Conservation (phyloP, 2,888 invertebrate species). For the Campoletis raptor region DNA sequence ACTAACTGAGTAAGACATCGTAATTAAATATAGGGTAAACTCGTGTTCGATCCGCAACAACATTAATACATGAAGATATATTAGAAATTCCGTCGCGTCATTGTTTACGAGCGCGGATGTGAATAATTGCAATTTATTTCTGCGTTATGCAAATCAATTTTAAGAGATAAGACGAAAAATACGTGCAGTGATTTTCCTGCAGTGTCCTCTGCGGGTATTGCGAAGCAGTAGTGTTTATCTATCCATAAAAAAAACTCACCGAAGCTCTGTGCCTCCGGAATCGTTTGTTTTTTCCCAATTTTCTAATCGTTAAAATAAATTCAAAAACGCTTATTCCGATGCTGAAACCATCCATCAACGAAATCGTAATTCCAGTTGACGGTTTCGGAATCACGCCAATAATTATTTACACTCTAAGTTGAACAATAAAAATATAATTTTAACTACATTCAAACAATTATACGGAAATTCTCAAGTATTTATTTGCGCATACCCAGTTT, state of each 20-base stretch:
- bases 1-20: not conserved
- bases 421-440: not conserved
- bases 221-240: not conserved
- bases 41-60: not conserved
- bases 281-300: not conserved
- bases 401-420: no score
- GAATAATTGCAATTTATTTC: not conserved
- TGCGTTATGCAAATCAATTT: not conserved
- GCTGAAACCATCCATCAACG: not conserved
- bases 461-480: not conserved
- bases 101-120: constrained; percentile 1
- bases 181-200: not conserved
- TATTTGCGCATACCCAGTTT: not conserved
- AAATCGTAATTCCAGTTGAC: not conserved
- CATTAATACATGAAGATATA: not conserved
- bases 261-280: not conserved
- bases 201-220: not conserved
- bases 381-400: no score
- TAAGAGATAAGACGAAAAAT: not conserved
- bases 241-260: not conserved
- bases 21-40: constrained; percentile 7
- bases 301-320: not conserved
- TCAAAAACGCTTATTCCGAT: not conserved
- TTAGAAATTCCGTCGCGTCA: not conserved
- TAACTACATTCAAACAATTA: not conserved